Conservation (phyloP, 2,113 vertebrate species). For the Morphnarchus princeps region DNA sequence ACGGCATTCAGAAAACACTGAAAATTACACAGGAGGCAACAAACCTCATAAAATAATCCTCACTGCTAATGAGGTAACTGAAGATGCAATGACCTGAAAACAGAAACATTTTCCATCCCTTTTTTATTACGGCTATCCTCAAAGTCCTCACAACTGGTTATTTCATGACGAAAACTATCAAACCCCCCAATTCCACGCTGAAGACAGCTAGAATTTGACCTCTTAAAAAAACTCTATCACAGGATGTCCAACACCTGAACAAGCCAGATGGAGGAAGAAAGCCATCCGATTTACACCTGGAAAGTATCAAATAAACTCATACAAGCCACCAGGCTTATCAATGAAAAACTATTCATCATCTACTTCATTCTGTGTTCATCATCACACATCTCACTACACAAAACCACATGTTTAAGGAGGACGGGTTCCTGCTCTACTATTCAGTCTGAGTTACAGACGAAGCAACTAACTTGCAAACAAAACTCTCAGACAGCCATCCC, state of each 20-base stretch:
- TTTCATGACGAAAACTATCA: background rate
- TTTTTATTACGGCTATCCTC: background rate
- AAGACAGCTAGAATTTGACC: background rate
- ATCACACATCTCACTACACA: background rate
- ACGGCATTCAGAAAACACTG: background rate
- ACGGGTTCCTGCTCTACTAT: background rate
- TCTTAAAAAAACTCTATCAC: background rate
- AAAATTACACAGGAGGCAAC: background rate
- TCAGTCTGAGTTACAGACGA: background rate
- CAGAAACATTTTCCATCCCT: too few relatives aligned
- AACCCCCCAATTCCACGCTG: rapidly evolving
- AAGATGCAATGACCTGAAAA: background rate
- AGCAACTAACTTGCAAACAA: background rate
- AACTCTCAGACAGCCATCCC: background rate
- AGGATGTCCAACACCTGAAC: background rate
- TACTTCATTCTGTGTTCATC: too few relatives aligned
- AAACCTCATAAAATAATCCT: background rate
- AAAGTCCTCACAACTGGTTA: background rate
- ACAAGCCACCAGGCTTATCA: background rate
- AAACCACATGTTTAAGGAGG: background rate
- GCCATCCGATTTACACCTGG: background rate
- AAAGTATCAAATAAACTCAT: background rate
- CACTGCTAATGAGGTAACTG: background rate
- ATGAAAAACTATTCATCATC: background rate
- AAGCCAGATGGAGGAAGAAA: background rate